Evolutionary conservation across 2,113 vertebrate species (phyloP).

Genomic region (Pollimyrus isidori): DNA sequence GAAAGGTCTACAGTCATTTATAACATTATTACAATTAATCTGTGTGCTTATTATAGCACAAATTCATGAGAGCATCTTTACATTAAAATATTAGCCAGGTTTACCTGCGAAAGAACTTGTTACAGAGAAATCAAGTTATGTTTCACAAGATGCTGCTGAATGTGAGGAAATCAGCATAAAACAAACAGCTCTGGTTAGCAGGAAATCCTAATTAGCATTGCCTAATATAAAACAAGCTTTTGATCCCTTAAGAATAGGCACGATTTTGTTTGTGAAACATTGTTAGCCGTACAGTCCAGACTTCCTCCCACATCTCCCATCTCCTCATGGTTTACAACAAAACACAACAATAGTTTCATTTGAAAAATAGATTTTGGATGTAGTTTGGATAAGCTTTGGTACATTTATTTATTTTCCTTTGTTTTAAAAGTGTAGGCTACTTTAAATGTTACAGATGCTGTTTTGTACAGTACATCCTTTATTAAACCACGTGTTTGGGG

Average conservation of each 20-base stretch:
- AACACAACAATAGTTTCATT: not conserved
- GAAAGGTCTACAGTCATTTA: not conserved
- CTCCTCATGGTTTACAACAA: not conserved
- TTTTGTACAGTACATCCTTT: not conserved
- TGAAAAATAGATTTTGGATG: not conserved
- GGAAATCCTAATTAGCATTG: slow-evolving; percentile 52
- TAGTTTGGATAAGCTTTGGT: not conserved
- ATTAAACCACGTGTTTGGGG: not conserved
- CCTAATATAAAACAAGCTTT: slow-evolving; percentile 50
- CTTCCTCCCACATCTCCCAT: not conserved
- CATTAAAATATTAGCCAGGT: slow-evolving; percentile 14
- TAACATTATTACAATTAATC: not conserved
- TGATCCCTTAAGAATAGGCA: slow-evolving; percentile 38
- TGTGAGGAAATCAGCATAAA: not conserved
- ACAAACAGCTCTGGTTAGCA: slow-evolving; percentile 23
- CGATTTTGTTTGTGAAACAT: slow-evolving; percentile 53
- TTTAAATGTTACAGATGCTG: not conserved
- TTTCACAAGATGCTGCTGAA: slow-evolving; percentile 10
- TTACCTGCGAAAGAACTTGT: not conserved
- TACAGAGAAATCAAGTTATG: slow-evolving; percentile 2
- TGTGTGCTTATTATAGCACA: slow-evolving; percentile 21
- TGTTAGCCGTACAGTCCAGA: slow-evolving; percentile 36
- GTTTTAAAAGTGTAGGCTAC: not conserved
- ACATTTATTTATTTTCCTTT: not conserved
- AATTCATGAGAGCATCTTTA: slow-evolving; percentile 15